These are phyloP conservation scores for Orchesella flavescens DNA, from an alignment of 2,888 invertebrate genomes.

Conservation along the genomic window DNA sequence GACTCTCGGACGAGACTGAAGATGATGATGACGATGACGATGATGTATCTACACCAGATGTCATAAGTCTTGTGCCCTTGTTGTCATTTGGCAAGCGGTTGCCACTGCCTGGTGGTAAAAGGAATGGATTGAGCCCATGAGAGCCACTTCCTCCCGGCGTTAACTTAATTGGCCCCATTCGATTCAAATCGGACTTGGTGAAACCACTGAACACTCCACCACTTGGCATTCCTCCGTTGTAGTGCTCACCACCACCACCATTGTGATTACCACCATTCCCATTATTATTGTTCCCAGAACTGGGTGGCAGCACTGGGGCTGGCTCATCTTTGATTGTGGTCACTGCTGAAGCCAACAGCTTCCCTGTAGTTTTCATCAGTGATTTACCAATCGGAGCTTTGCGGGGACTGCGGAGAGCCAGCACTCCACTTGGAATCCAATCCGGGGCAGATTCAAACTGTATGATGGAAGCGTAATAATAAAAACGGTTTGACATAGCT, in stretches of 20 bases:
- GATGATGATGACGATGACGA: background rate
- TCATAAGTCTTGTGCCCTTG: constrained; percentile 32
- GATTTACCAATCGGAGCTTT: constrained; percentile 68
- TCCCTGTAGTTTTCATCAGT: constrained; percentile 69
- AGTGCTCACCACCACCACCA: constrained; percentile 13
- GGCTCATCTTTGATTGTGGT: constrained; percentile 66
- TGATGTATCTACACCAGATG: constrained; percentile 17
- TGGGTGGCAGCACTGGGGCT: constrained; percentile 21
- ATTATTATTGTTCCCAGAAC: constrained; percentile 29
- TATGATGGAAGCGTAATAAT: constrained; percentile 28
- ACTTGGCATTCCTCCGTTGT: constrained; percentile 34
- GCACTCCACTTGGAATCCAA: constrained; percentile 71
- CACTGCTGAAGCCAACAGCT: constrained; percentile 69
- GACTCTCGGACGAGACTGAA: constrained; percentile 11
- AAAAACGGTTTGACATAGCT: background rate
- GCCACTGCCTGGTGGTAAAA: constrained; percentile 38
- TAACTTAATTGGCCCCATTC: constrained; percentile 62
- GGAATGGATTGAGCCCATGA: constrained; percentile 61
- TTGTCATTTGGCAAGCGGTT: constrained; percentile 23
- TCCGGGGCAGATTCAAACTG: constrained; percentile 72
- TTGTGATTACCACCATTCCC: constrained; percentile 35
- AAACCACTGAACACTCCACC: constrained; percentile 69
- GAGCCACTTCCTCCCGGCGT: constrained; percentile 54
- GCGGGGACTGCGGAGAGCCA: constrained; percentile 70
- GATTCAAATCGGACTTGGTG: constrained; percentile 64